Conservation (phyloP, 2,113 vertebrate species). For the Mormyrus lacerda region DNA sequence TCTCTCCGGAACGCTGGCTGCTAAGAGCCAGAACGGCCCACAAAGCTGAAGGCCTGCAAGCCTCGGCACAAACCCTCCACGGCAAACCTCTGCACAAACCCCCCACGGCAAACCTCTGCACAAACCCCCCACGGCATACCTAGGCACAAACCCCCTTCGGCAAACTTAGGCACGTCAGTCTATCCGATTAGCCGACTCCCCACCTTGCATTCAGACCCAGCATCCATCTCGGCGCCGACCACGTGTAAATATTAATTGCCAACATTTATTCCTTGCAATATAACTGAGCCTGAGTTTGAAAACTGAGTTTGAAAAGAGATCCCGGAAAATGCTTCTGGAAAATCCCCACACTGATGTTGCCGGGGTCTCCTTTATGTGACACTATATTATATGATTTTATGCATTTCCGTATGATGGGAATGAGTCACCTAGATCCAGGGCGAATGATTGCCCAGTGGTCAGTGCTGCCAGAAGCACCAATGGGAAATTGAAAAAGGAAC, state of each 20-base stretch:
- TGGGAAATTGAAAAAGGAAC: conserved; percentile 19
- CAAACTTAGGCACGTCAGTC: no score
- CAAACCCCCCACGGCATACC: no score
- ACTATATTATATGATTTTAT: not conserved
- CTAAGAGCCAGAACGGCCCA: not conserved
- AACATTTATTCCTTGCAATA: not conserved
- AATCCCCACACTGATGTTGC: not conserved
- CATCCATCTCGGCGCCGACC: not conserved
- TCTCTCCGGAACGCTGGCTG: conserved; percentile 6
- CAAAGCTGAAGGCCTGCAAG: not conserved
- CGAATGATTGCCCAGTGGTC: not conserved
- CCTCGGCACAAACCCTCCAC: no score
- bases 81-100: no score
- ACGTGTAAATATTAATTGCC: not conserved
- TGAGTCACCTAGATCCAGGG: not conserved
- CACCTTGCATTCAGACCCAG: not conserved
- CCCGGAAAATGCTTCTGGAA: not conserved
- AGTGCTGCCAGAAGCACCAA: not conserved
- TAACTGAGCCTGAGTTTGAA: not conserved
- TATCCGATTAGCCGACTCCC: not conserved
- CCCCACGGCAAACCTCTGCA: no score
- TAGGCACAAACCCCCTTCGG: no score
- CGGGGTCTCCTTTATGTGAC: conserved; percentile 5
- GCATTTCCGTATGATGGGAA: not conserved
- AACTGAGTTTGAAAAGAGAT: not conserved